Conservation (phyloP, 1,140 invertebrate species). For the Drosophila triauraria region DNA sequence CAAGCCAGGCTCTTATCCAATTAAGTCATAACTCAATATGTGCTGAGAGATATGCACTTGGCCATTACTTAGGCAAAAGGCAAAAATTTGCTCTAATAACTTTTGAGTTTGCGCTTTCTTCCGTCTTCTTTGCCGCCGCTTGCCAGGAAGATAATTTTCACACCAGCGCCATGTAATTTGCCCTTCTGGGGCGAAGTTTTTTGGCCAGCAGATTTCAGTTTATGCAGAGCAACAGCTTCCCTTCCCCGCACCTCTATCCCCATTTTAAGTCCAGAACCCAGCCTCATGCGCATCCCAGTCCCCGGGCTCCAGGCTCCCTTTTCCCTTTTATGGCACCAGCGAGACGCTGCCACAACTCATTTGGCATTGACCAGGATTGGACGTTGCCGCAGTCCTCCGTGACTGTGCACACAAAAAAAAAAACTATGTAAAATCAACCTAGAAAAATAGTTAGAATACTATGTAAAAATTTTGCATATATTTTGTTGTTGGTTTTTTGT, state of each 20-base stretch:
- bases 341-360: constrained; percentile 77
- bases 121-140: constrained; percentile 57
- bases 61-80: constrained; percentile 77
- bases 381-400: constrained; percentile 46
- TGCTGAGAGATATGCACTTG: constrained; percentile 79
- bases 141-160: constrained; percentile 75
- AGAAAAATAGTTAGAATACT: too few relatives aligned
- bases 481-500: too few relatives aligned
- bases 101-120: constrained; percentile 70
- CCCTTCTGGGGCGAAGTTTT: constrained; percentile 46
- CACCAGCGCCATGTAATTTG: constrained; percentile 59
- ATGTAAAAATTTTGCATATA: too few relatives aligned
- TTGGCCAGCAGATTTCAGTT: constrained; percentile 58
- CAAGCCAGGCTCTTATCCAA: constrained; percentile 76
- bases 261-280: background rate
- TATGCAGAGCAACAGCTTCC: constrained; percentile 67
- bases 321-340: constrained; percentile 71
- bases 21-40: constrained; percentile 83
- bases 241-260: background rate
- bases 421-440: too few relatives aligned
- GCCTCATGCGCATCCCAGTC: background rate
- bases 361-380: constrained; percentile 71
- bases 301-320: constrained; percentile 14
- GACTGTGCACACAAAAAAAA: too few relatives aligned
- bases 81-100: constrained; percentile 79